Percentiles rank a stretch among this genome's conserved stretches.
Conservation (phyloP, 64 coral and sea anemone genomes). For the Catalaphyllia jardinei region DNA sequence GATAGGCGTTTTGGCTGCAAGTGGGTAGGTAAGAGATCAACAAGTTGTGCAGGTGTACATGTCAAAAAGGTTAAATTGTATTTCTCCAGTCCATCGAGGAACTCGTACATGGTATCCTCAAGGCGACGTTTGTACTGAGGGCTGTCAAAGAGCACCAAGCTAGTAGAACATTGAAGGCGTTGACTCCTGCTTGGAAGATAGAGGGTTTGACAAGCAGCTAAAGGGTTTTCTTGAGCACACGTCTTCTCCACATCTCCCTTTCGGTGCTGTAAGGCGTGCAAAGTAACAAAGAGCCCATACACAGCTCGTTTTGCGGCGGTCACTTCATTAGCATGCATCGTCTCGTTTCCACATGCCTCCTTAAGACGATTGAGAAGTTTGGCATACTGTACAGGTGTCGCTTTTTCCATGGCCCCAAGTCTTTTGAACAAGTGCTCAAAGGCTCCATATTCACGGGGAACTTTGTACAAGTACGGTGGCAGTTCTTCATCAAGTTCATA, state of each 20-base stretch:
- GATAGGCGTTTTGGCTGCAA: constrained; percentile 44
- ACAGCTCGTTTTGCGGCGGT: constrained; percentile 68
- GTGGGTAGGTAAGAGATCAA: constrained; percentile 55
- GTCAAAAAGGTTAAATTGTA: constrained; percentile 14
- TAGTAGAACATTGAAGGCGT: constrained; percentile 49
- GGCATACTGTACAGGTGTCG: constrained; percentile 74
- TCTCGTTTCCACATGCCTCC: constrained; percentile 26
- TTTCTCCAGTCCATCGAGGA: constrained; percentile 8
- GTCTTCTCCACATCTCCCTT: neutral
- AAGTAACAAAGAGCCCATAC: constrained; percentile 54
- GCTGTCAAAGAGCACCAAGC: constrained; percentile 60
- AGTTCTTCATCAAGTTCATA: constrained; percentile 50
- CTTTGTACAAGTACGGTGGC: constrained; percentile 81
- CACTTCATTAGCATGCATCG: constrained; percentile 67
- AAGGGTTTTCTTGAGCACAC: neutral
- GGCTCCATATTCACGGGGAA: constrained; percentile 69
- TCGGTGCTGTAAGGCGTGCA: constrained; percentile 11
- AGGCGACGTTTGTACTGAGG: constrained; percentile 12
- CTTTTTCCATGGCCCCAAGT: constrained; percentile 77
- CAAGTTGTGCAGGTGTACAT: constrained; percentile 12
- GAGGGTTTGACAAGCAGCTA: constrained; percentile 17
- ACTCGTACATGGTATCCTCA: neutral
- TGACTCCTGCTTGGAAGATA: constrained; percentile 57
- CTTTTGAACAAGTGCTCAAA: constrained; percentile 80
- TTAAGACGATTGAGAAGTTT: constrained; percentile 58